phyloP scores from a whole-genome alignment of 92 coral and sea anemone species.

The Umimayanthus chanpuru region DNA sequence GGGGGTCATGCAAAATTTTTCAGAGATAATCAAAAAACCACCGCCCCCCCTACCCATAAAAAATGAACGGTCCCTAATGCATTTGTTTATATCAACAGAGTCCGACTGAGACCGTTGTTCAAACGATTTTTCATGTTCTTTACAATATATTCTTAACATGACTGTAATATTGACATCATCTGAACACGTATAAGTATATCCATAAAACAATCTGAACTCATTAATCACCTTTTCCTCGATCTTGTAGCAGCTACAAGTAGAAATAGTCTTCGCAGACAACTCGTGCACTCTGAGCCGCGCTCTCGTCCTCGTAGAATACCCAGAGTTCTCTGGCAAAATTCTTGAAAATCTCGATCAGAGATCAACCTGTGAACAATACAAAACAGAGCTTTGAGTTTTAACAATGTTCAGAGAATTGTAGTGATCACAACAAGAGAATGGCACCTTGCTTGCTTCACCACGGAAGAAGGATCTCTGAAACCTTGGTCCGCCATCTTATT shows the following conservation, averaged over 20 bases:
- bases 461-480: constrained; percentile 72
- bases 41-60: no score
- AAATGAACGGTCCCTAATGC: no score
- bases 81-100: no score
- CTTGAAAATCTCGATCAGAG: constrained; percentile 73
- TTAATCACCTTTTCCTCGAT: constrained; percentile 62
- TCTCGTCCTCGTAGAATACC: constrained; percentile 70
- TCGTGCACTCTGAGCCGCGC: constrained; percentile 74
- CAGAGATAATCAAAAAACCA: no score
- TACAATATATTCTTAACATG: no score
- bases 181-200: no score
- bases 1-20: no score
- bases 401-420: neutral
- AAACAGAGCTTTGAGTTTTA: neutral
- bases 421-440: neutral
- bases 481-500: constrained; percentile 75
- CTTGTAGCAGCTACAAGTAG: constrained; percentile 78
- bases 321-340: constrained; percentile 66
- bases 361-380: constrained; percentile 50
- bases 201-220: neutral
- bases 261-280: constrained; percentile 69
- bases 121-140: no score
- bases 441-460: constrained; percentile 83
- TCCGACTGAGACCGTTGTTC: no score
- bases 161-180: neutral